Evolutionary conservation across 2,797 vertebrate species (phyloP).

Genomic region (Acridotheres tristis): DNA sequence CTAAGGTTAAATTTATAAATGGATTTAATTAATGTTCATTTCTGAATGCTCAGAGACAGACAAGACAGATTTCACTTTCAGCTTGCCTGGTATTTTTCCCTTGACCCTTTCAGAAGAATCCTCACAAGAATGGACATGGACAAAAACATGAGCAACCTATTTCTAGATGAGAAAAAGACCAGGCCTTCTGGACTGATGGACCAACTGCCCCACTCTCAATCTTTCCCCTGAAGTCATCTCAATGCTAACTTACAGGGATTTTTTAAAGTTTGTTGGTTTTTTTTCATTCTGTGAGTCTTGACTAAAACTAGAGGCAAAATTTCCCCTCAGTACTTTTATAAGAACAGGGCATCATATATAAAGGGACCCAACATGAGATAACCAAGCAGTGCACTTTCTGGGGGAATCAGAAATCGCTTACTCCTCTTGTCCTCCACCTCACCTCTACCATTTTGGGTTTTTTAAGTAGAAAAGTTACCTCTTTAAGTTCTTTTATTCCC

Average conservation of each 20-base stretch:
- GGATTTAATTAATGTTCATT: not conserved
- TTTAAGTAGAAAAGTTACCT: not conserved
- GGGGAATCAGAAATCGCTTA: not conserved
- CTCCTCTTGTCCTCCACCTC: not conserved
- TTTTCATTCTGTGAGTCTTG: not conserved
- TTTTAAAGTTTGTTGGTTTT: no score
- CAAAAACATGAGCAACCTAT: not conserved
- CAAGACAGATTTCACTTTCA: not conserved
- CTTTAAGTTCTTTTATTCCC: fast-evolving
- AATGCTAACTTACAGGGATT: fast-evolving
- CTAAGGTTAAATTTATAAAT: not conserved
- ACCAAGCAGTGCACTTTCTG: not conserved
- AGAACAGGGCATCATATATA: fast-evolving
- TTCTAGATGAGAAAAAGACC: not conserved
- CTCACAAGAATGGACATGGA: not conserved
- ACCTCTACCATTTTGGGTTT: not conserved
- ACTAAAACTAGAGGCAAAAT: not conserved
- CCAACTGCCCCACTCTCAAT: not conserved
- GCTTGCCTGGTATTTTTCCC: not conserved
- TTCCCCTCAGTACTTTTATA: not conserved
- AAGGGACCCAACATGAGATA: not conserved
- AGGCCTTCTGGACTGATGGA: not conserved
- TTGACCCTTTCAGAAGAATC: not conserved
- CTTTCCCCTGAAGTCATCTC: not conserved
- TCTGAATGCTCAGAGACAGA: not conserved